Base-by-base conservation (phyloP, 2,888 invertebrate species). In the Andricus curvator region DNA sequence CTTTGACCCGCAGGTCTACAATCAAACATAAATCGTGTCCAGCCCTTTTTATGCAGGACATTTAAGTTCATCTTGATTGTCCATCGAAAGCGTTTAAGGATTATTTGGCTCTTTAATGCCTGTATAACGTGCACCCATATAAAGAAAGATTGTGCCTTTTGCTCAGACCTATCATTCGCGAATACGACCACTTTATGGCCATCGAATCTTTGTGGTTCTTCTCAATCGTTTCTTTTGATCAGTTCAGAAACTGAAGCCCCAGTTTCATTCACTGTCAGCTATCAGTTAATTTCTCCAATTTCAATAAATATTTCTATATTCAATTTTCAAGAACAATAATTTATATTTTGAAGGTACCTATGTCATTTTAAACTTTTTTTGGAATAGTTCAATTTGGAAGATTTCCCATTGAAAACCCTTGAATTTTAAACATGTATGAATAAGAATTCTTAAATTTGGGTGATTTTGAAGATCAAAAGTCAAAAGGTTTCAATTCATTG, bases 11-110 rank as follows among this genome's bases (percentile, higher is more conserved):
- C 78, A 80, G 82, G 83, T 79, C 88, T 88, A 84, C 86, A 89
- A 90, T 91, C 89, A 86, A 88, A 84, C 88, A 85, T 89, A 90
- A 91, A 90, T 91, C 91, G 91, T 88, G 89, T 90, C 88, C 89
- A 88, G 88, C 88, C 88, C 88, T 89, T 90, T 90, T 89, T 85
- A 83, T 87, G 87, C 84, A 79, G 84, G 86, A 85, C 89, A 88
- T 88, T 90, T 90, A 90, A 90, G 88, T 88, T 87, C 81, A 70
- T 51, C 70, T 51, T 70, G 70, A 70, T 70, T 70, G 70, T 70
- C 29, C 51, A 56, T 74, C 33, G 74, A 56, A 74, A 74, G n/a
- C 74, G 51, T 74, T 74, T 74, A 56, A 56, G 51, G 74, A 74
- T 74, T 56, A 74, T 74, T 74, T 74, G 74, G 51, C 74, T 74